These are phyloP conservation scores for Agrochola circellaris DNA, from an alignment of 2,888 invertebrate species.

Conservation along the genomic window DNA sequence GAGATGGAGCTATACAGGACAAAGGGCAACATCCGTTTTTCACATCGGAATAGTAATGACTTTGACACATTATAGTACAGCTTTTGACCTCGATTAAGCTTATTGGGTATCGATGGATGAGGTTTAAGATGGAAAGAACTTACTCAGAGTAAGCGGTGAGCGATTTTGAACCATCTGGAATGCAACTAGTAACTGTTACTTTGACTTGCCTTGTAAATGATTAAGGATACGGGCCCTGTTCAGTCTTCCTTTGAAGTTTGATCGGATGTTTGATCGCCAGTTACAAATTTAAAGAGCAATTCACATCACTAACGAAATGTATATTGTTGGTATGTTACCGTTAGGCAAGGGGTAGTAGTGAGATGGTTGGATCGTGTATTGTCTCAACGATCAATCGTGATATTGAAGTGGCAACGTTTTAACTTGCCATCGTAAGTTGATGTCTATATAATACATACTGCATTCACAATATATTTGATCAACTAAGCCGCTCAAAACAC, in stretches of 20 bases:
- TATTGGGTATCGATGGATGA: background rate
- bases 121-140: background rate
- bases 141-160: background rate
- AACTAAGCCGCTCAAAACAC: background rate
- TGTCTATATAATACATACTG: background rate
- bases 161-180: background rate
- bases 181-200: background rate
- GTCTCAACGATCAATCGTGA: background rate
- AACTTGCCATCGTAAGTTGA: background rate
- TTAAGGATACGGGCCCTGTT: background rate
- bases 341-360: too few species aligned
- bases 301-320: background rate
- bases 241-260: background rate
- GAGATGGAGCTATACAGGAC: background rate
- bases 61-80: background rate
- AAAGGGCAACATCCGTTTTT: background rate
- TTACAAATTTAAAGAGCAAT: slow-evolving; percentile 5
- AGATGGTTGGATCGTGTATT: background rate
- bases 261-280: background rate
- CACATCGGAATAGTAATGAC: background rate
- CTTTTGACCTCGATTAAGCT: background rate
- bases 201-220: slow-evolving; percentile 4
- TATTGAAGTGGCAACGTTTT: background rate
- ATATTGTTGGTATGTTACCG: background rate
- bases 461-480: slow-evolving; percentile 1